Percentiles rank a stretch among this genome's conserved stretches.
Evolutionary conservation across 2,113 vertebrate species (phyloP).

Genomic region (Nestor notabilis): DNA sequence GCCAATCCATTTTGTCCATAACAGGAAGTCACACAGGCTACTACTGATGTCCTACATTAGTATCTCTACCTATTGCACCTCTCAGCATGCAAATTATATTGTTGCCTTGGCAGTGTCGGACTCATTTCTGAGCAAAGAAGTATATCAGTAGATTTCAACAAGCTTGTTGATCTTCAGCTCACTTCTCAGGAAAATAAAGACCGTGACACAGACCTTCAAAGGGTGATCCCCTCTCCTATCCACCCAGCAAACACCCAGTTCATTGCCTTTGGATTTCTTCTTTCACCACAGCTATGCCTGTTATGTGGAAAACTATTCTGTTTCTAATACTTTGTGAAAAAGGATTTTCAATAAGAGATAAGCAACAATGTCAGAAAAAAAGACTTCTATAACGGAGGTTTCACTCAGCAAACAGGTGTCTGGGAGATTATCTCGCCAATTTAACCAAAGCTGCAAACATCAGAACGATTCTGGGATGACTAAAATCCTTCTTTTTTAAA

Average conservation of each 20-base stretch:
- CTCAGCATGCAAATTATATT: neutral
- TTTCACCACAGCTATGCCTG: neutral
- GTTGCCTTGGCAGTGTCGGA: neutral
- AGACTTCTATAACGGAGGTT: neutral
- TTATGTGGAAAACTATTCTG: neutral
- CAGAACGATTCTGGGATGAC: neutral
- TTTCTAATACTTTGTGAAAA: neutral
- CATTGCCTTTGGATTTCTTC: neutral
- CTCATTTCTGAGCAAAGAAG: neutral
- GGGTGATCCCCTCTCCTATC: neutral
- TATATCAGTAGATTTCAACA: neutral
- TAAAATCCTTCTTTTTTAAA: neutral
- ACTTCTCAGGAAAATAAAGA: neutral
- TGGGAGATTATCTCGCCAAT: conserved; percentile 40
- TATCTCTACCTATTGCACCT: neutral
- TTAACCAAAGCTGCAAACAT: conserved; percentile 49
- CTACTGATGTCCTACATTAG: neutral
- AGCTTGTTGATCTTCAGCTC: neutral
- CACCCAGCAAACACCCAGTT: neutral
- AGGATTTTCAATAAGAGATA: conserved; percentile 34
- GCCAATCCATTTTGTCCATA: neutral
- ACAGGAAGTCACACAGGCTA: neutral
- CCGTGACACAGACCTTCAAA: neutral
- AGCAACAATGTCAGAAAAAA: neutral
- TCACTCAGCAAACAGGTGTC: conserved; percentile 58